Percentiles rank a stretch among this genome's conserved stretches.
These are phyloP conservation scores for Silurus glanis DNA, from an alignment of 2,113 vertebrate genomes.

Conservation along the genomic window DNA sequence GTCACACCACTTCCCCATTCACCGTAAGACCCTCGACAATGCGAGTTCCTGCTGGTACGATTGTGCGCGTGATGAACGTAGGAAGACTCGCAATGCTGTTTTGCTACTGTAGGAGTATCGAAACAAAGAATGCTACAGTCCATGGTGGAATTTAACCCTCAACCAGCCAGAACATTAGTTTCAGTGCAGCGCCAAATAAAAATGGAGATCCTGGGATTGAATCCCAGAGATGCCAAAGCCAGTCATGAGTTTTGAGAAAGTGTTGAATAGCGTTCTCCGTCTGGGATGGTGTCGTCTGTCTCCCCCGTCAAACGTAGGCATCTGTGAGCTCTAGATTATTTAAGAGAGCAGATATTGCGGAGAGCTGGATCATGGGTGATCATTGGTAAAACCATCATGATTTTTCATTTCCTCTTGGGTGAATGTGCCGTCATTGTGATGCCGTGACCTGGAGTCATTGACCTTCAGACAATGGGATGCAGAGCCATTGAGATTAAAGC, in stretches of 20 bases:
- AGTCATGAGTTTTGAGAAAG: background rate
- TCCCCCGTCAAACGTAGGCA: background rate
- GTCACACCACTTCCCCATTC: background rate
- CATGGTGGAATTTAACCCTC: background rate
- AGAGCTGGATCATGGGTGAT: no score
- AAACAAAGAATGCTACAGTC: background rate
- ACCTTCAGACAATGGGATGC: no score
- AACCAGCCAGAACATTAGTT: background rate
- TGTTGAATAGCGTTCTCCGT: no score
- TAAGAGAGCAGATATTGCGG: no score
- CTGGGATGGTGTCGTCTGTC: no score
- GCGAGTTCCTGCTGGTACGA: background rate
- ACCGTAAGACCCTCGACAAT: background rate
- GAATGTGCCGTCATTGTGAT: no score
- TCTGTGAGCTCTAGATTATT: background rate
- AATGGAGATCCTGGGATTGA: background rate
- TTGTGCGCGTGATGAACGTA: background rate
- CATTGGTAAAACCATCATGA: no score
- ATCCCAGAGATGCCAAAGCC: background rate
- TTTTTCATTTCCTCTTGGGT: no score
- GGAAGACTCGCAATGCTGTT: background rate
- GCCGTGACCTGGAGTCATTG: no score
- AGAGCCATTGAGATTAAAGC: background rate
- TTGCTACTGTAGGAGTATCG: background rate
- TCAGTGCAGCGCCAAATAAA: background rate